Conservation (phyloP, 2,888 invertebrate genomes). For the Fragum fragum region DNA sequence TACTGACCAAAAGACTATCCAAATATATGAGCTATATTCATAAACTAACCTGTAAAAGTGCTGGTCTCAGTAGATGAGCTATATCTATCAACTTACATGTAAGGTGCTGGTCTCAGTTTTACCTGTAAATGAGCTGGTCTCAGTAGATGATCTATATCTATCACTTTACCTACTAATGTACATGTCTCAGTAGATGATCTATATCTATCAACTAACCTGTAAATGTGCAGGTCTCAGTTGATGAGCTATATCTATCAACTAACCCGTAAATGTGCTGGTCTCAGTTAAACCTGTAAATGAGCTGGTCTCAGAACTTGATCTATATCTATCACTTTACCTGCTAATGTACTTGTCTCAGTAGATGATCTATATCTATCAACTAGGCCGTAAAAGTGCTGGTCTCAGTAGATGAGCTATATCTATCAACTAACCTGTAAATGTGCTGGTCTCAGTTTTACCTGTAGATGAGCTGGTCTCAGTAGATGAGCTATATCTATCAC, state of each 20-base stretch:
- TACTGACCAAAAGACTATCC: too few species aligned
- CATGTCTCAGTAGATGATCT: constrained; percentile 85
- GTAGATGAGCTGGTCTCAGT: too few species aligned
- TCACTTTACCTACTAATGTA: constrained; percentile 85
- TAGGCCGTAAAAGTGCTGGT: constrained; percentile 86
- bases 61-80: constrained; percentile 85
- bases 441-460: too few species aligned
- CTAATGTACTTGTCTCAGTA: too few species aligned
- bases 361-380: too few species aligned
- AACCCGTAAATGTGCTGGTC: too few species aligned
- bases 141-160: constrained; percentile 86
- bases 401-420: constrained; percentile 86
- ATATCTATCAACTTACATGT: constrained; percentile 86
- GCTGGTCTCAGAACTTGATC: too few species aligned
- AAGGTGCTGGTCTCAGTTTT: constrained; percentile 85
- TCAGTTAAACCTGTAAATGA: too few species aligned
- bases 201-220: constrained; percentile 86
- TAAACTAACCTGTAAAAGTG: constrained; percentile 84
- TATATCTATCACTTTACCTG: too few species aligned
- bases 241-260: constrained; percentile 86
- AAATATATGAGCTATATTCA: too few species aligned
- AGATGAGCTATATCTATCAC: too few species aligned
- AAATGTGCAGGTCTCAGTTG: constrained; percentile 86
- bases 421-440: too few species aligned
- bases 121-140: constrained; percentile 86